Evolutionary conservation across 1,140 invertebrate species (phyloP).

Genomic region (Euglossa dilemma): DNA sequence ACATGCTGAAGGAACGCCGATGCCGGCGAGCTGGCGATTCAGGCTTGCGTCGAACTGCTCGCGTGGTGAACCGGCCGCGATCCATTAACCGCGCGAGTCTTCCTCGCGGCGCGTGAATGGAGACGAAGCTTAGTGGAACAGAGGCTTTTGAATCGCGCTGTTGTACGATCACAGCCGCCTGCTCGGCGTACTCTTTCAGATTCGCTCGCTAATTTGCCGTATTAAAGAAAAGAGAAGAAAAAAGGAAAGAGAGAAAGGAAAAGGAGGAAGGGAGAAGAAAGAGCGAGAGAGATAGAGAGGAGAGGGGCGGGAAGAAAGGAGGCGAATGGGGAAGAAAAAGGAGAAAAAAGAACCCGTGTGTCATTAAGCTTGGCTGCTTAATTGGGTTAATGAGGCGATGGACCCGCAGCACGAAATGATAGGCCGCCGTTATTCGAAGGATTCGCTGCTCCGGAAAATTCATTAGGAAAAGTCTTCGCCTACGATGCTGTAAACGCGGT

Average conservation of each 20-base stretch:
- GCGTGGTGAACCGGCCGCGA: conserved; percentile 31
- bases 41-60: background rate
- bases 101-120: conserved; percentile 32
- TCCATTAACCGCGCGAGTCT: conserved; percentile 55
- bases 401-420: conserved; percentile 68
- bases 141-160: conserved; percentile 52
- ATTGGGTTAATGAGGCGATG: conserved; percentile 79
- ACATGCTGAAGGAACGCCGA: background rate
- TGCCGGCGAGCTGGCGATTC: background rate
- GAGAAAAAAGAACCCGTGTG: conserved; percentile 57
- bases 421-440: conserved; percentile 53
- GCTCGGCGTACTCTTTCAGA: conserved; percentile 58
- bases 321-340: background rate
- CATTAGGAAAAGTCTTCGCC: conserved; percentile 55
- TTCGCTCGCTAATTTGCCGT: conserved; percentile 61
- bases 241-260: background rate
- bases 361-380: conserved; percentile 73
- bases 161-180: conserved; percentile 53
- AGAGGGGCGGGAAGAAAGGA: background rate
- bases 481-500: conserved; percentile 5
- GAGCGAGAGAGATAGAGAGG: too few relatives aligned
- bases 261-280: background rate
- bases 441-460: conserved; percentile 54
- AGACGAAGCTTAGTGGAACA: conserved; percentile 35
- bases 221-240: conserved; percentile 48